Conservation (phyloP, 2,888 invertebrate genomes). For the Choristoneura rosaceana region DNA sequence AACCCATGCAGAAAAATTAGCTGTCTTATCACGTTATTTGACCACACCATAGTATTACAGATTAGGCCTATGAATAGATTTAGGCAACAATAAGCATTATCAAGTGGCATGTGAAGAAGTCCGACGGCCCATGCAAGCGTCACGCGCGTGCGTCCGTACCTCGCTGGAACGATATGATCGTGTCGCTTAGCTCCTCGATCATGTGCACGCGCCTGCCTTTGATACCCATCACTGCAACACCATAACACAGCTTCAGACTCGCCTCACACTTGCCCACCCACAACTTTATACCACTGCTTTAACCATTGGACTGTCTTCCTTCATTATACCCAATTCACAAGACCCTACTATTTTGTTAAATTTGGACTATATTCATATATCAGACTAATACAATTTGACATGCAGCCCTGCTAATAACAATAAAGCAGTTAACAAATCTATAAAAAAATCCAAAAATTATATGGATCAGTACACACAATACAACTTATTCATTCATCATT, state of each 20-base stretch:
- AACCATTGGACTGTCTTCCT: neutral
- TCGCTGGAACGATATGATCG: constrained; percentile 99
- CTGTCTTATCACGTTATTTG: constrained; percentile 2
- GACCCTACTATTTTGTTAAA: neutral
- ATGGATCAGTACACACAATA: neutral
- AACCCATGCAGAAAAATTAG: constrained; percentile 25
- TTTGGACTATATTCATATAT: neutral
- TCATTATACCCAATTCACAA: neutral
- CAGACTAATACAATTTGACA: neutral
- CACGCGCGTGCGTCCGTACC: constrained; percentile 88
- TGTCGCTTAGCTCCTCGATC: constrained; percentile 99
- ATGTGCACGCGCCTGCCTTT: constrained; percentile 99
- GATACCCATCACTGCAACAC: constrained; percentile 98
- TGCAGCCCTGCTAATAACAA: neutral
- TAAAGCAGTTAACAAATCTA: neutral
- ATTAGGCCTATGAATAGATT: neutral
- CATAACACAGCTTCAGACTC: constrained; percentile 72
- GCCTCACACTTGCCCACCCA: constrained; percentile 8
- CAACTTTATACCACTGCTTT: neutral
- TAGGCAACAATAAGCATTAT: constrained; percentile 30
- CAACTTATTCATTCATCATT: neutral
- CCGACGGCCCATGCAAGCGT: constrained; percentile 78
- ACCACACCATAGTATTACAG: constrained; percentile 10
- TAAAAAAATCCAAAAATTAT: neutral
- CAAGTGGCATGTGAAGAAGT: constrained; percentile 46